Evolutionary conservation across 2,113 vertebrate species (phyloP).

Genomic region (Nannobrachium achirus): DNA sequence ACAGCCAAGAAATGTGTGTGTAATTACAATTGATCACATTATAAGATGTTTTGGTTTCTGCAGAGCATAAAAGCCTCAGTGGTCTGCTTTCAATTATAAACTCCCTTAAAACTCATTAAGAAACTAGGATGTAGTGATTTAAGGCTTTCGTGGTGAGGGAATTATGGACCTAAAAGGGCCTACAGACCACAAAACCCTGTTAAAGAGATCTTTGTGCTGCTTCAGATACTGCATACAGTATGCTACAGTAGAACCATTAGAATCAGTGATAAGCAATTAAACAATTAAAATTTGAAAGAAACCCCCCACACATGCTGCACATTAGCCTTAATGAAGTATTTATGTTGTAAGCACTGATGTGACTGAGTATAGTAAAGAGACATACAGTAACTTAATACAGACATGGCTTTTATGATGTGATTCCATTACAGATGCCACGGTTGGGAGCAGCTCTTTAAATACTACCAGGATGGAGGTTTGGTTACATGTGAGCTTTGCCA

Average conservation of each 20-base stretch:
- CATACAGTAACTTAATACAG: constrained; percentile 53
- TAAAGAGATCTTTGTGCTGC: constrained; percentile 19
- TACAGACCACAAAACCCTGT: constrained; percentile 17
- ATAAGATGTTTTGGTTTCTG: constrained; percentile 31
- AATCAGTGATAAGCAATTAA: constrained; percentile 10
- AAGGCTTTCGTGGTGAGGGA: neutral
- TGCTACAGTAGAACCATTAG: constrained; percentile 1
- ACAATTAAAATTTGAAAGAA: constrained; percentile 21
- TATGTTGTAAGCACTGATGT: constrained; percentile 31
- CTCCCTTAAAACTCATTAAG: neutral
- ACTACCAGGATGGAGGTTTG: constrained; percentile 58
- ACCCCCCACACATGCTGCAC: too few species aligned
- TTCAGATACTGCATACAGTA: constrained; percentile 5
- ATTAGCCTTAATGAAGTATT: constrained; percentile 26
- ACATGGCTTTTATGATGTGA: constrained; percentile 38
- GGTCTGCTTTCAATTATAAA: constrained; percentile 2
- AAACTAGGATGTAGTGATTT: neutral
- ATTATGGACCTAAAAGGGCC: constrained; percentile 21
- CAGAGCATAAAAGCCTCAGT: constrained; percentile 4
- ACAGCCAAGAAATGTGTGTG: constrained; percentile 7
- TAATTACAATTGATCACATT: constrained; percentile 20
- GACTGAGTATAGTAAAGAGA: constrained; percentile 44
- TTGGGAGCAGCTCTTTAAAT: constrained; percentile 63
- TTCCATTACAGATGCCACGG: constrained; percentile 59
- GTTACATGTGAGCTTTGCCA: constrained; percentile 58